phyloP scores from a whole-genome alignment of 2,888 invertebrate species.

The Pristionchus exspectatus region DNA sequence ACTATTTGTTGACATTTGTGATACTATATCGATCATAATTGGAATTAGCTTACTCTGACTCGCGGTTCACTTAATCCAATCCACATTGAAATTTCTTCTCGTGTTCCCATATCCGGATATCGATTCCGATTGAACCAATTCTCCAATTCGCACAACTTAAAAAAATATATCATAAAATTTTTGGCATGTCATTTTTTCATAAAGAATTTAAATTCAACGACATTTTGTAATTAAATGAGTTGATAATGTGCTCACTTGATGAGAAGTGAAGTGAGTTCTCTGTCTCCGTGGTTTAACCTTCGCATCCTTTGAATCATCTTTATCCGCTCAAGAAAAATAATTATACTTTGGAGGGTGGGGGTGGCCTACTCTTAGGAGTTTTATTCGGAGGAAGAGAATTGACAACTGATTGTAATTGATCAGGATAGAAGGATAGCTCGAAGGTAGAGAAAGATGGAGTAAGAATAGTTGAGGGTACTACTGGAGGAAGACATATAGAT shows the following conservation, averaged over 20 bases:
- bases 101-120: slow-evolving; percentile 98
- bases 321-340: slow-evolving; percentile 12
- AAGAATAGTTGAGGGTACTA: neutral
- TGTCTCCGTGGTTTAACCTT: slow-evolving; percentile 88
- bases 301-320: slow-evolving; percentile 29
- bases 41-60: slow-evolving; percentile 90
- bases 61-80: slow-evolving; percentile 97
- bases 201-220: too few relatives aligned
- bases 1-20: too few relatives aligned
- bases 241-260: slow-evolving; percentile 83
- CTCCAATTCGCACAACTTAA: slow-evolving; percentile 87
- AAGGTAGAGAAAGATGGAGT: slow-evolving; percentile 42
- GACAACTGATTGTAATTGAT: slow-evolving; percentile 39
- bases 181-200: neutral
- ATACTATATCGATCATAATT: too few relatives aligned
- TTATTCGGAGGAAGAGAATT: slow-evolving; percentile 21
- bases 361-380: neutral
- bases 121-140: slow-evolving; percentile 97
- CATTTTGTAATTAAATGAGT: too few relatives aligned
- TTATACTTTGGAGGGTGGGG: neutral
- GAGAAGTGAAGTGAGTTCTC: slow-evolving; percentile 97
- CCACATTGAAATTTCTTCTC: slow-evolving; percentile 99
- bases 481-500: slow-evolving; percentile 29
- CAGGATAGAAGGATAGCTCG: slow-evolving; percentile 42
- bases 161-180: neutral